Evolutionary conservation across 2,113 vertebrate genomes (phyloP), one percentile per base, ranked within the genome.

Genomic region (Alaudala cheleensis): DNA sequence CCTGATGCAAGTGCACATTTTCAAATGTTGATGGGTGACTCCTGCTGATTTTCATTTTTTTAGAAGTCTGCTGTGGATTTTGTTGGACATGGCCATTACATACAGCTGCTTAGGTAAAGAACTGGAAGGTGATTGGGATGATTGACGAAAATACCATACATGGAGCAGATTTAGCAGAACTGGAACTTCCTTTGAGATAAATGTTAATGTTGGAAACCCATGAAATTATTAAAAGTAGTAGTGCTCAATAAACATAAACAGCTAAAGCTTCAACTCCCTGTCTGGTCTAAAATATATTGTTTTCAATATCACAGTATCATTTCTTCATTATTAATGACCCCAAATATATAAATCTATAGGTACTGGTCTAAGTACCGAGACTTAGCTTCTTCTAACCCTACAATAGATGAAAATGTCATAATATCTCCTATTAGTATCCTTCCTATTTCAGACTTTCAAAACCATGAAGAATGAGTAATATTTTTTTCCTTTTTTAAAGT

Each of bases 371-470:
- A 57, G 16, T 31, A 42, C 6, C 25, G 17, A 58, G 21, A 34
- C 16, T 9, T 29, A 42, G 29, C 11, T 58, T 62, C 60, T 86
- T 29, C 25, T 65, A 90, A 91, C 23, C 23, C 26, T 26, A 21
- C 9, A 7, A 60, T 11, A 20, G 9, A 39, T 42, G 13, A 79
- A 45, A 65, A 77, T 22, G 11, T 70, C 29, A 47, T 10, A 40
- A 5, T 34, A 49, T 76, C 49, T 20, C 50, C 44, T 81, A 0
- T 72, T 61, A 39, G 9, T 53, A 11, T 71, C 28, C 18, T 84
- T 94, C 13, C 13, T 81, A n/a, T 91, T 88, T 89, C 50, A 93
- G 70, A 25, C 45, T 93, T 95, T 91, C 26, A 29, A 39, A 23
- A 66, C 2, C 31, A 33, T 26, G n/a, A 95, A 92, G n/a, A 65